Evolutionary conservation across 1,140 invertebrate species (phyloP).

Genomic region (Platyura marginata): DNA sequence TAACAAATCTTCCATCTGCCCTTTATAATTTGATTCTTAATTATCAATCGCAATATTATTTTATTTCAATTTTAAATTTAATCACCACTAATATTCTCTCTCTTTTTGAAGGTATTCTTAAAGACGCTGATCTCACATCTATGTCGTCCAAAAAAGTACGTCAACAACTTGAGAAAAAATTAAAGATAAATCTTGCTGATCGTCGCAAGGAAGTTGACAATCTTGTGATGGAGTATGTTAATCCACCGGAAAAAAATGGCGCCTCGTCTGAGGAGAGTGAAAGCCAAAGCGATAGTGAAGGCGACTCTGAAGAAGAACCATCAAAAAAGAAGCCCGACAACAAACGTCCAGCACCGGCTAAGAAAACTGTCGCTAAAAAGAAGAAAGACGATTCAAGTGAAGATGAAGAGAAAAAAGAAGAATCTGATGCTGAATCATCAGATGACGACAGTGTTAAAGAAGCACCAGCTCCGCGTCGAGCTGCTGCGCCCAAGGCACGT

Average conservation of each 20-base stretch:
- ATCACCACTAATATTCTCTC: too few relatives aligned
- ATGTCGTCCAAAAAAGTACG: slow-evolving; percentile 84
- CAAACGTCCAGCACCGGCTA: slow-evolving; percentile 18
- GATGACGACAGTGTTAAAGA: slow-evolving; percentile 27
- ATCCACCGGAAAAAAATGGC: slow-evolving; percentile 35
- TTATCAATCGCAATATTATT: too few relatives aligned
- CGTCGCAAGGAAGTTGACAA: slow-evolving; percentile 72
- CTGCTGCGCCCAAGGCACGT: slow-evolving; percentile 23
- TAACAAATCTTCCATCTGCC: too few relatives aligned
- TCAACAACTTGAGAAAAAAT: slow-evolving; percentile 63
- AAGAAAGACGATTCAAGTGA: slow-evolving; percentile 37
- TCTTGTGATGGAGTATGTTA: slow-evolving; percentile 58
- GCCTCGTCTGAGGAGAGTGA: slow-evolving; percentile 44
- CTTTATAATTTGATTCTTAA: too few relatives aligned
- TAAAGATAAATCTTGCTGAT: slow-evolving; percentile 50
- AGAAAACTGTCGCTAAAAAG: slow-evolving; percentile 33
- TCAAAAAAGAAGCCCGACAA: slow-evolving; percentile 19
- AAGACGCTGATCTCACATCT: slow-evolving; percentile 65
- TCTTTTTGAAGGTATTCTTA: slow-evolving; percentile 52
- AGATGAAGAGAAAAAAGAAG: slow-evolving; percentile 39
- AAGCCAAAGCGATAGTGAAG: slow-evolving; percentile 25
- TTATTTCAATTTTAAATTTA: too few relatives aligned
- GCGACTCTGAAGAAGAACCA: slow-evolving; percentile 13
- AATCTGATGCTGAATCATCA: slow-evolving; percentile 45
- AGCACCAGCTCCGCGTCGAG: slow-evolving; percentile 7